Percentiles rank a stretch among this genome's conserved stretches.
Conservation (phyloP, 2,888 invertebrate species). For the Lypha dubia region DNA sequence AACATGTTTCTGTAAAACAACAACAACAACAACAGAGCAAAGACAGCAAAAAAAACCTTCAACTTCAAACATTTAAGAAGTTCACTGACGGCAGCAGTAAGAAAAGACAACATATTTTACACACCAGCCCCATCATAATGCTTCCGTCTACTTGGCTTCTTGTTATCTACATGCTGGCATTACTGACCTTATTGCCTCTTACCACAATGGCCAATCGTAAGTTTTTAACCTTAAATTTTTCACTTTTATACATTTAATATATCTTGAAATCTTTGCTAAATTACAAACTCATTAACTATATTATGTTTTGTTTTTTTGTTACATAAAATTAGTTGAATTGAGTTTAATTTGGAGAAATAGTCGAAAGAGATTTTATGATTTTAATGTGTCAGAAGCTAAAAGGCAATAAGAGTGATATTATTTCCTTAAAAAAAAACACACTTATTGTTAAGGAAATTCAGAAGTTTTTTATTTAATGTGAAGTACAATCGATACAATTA, state of each 20-base stretch:
- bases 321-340: not conserved
- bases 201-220: constrained; percentile 72
- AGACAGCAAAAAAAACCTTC: constrained; percentile 15
- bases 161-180: constrained; percentile 46
- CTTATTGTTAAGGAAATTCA: too few relatives aligned
- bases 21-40: constrained; percentile 23
- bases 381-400: too few relatives aligned
- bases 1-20: constrained; percentile 8
- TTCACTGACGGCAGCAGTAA: constrained; percentile 18
- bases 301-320: not conserved
- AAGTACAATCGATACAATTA: too few relatives aligned
- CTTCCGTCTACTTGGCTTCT: constrained; percentile 30
- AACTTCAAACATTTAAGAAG: constrained; percentile 9
- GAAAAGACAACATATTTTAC: not conserved
- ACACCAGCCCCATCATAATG: constrained; percentile 44
- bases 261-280: not conserved
- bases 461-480: too few relatives aligned
- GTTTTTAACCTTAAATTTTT: constrained; percentile 25
- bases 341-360: not conserved
- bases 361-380: not conserved
- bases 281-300: not conserved
- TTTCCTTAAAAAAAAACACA: too few relatives aligned
- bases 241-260: not conserved
- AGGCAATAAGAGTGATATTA: too few relatives aligned
- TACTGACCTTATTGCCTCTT: constrained; percentile 62